These are phyloP conservation scores for Trichopria drosophilae DNA, from an alignment of 2,888 invertebrate species.

Conservation along the genomic window DNA sequence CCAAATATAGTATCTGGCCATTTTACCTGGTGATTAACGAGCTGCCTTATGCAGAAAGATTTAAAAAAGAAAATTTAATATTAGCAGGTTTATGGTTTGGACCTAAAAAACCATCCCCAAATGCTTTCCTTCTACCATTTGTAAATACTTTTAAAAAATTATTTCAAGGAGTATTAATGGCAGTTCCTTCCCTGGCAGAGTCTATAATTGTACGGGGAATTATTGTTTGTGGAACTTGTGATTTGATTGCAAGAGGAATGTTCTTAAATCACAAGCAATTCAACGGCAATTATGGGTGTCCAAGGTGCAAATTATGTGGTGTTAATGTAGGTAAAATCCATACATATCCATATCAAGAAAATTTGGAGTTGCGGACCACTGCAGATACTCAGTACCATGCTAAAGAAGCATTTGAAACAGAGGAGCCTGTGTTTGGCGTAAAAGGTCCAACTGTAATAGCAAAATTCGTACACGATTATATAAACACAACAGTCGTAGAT, in stretches of 20 bases:
- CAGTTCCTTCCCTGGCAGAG: background rate
- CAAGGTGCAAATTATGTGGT: slow-evolving; percentile 5
- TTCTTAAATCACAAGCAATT: slow-evolving; percentile 9
- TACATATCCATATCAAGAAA: slow-evolving; percentile 8
- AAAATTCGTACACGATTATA: background rate
- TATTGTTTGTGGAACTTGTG: slow-evolving; percentile 9
- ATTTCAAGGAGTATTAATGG: background rate
- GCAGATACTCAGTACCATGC: background rate
- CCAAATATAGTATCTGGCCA: slow-evolving; percentile 23
- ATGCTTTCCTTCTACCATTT: slow-evolving; percentile 6
- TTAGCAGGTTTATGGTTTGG: slow-evolving; percentile 11
- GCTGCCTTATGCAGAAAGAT: slow-evolving; percentile 8
- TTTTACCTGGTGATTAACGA: slow-evolving; percentile 21
- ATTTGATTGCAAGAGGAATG: slow-evolving; percentile 10
- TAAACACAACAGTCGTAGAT: slow-evolving; percentile 3
- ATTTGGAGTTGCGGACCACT: slow-evolving; percentile 8
- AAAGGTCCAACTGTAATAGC: slow-evolving; percentile 5
- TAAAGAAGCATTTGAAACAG: slow-evolving; percentile 1
- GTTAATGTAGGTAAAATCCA: background rate
- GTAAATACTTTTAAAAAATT: slow-evolving; percentile 3
- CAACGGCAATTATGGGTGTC: slow-evolving; percentile 6
- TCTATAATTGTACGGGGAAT: background rate
- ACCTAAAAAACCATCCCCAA: background rate
- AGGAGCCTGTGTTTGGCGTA: background rate
- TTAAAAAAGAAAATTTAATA: slow-evolving; percentile 13